Evolutionary conservation across 2,888 invertebrate species (phyloP).

Genomic region (Exephanes ischioxanthus): DNA sequence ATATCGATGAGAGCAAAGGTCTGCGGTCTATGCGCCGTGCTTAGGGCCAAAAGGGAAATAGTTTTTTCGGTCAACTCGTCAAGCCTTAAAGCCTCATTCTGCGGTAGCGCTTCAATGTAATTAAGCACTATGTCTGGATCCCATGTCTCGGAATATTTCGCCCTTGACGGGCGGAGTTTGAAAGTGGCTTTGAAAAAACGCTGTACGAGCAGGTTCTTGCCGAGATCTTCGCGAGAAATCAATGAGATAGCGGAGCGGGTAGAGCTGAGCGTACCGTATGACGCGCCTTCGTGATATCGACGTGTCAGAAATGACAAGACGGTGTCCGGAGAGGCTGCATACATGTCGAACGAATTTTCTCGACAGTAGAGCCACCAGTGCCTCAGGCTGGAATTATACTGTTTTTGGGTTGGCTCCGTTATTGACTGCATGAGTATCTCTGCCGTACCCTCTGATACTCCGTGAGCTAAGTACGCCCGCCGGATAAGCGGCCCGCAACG

Average conservation of each 20-base stretch:
- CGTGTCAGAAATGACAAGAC: too few species aligned
- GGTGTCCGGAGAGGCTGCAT: not conserved
- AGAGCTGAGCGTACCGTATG: slow-evolving; percentile 37
- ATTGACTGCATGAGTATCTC: slow-evolving; percentile 40
- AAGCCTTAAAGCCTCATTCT: not conserved
- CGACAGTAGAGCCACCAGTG: too few species aligned
- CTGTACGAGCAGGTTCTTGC: slow-evolving; percentile 26
- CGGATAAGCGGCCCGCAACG: slow-evolving; percentile 70
- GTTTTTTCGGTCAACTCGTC: too few species aligned
- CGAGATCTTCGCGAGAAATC: slow-evolving; percentile 37
- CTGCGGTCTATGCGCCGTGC: too few species aligned
- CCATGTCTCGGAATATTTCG: slow-evolving; percentile 45
- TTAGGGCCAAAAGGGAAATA: too few species aligned
- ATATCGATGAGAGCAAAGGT: too few species aligned
- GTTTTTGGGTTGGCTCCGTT: slow-evolving; percentile 32
- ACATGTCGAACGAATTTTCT: not conserved
- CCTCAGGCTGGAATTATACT: slow-evolving; percentile 28
- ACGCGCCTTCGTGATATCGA: not conserved
- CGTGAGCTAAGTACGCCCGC: slow-evolving; percentile 39
- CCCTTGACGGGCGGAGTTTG: slow-evolving; percentile 37
- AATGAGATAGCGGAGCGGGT: slow-evolving; percentile 39
- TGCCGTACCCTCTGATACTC: not conserved
- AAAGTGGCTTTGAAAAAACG: slow-evolving; percentile 55
- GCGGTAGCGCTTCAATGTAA: not conserved
- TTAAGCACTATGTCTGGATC: slow-evolving; percentile 40